Evolutionary conservation across 2,113 vertebrate genomes (phyloP), one percentile per base, ranked within the genome.

Genomic region (Vimba vimba): DNA sequence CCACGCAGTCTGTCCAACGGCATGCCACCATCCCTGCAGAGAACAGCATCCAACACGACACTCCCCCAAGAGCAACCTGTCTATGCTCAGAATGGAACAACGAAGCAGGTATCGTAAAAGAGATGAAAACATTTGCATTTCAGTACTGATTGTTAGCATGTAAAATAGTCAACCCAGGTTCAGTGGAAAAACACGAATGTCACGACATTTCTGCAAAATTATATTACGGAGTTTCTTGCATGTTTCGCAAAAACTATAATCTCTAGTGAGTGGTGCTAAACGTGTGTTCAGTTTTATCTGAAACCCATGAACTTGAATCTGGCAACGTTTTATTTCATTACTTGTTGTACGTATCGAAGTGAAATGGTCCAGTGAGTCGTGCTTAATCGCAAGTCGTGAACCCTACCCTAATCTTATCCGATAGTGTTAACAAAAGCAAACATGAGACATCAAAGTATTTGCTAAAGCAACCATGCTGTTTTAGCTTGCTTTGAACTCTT

Each of bases 1-100:
- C 86, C 77, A 77, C 90, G 88, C 23, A 91, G 76, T 91, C 94
- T 98, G 79, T 93, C 93, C 71, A 97, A 96, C 0, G 96, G 96
- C 91, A 95, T 92, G 30, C 95, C 91, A 0, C 86, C 88, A 0
- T 85, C 89, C 17, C 69, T 87, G 69, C 90, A 89, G 68, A 92
- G 87, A 77, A 85, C 83, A 15, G 68, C 62, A 25, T 68, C 59
- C 4, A 91, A 92, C 85, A 90, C 93, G 55, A 92, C 93, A 43
- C 86, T 91, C 74, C 83, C 4, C 78, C 83, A 50, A 43, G 88
- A 89, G 52, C 75, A 68, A 4, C 78, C 66, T 4, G 83, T 79
- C 85, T 87, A 91, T 78, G 88, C 21, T 52, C 93, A 92, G 86
- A 93, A 90, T 73, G 91, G 86, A 27, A 83, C 89, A 78, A 86